Base-by-base conservation (phyloP, 2,797 vertebrate genomes). In the Phoxinus dragarum region DNA sequence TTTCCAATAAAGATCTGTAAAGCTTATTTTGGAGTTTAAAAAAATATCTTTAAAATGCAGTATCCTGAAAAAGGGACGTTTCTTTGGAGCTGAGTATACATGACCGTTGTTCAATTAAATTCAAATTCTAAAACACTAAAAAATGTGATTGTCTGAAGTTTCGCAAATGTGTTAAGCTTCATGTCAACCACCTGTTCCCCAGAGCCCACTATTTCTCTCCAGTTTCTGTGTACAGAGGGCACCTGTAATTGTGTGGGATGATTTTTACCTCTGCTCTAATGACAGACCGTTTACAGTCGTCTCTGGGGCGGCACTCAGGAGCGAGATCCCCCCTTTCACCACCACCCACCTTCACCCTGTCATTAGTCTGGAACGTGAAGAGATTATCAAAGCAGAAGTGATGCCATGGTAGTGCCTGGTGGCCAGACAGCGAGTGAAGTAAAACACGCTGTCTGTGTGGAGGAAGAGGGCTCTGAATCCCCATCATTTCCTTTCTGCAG, bases 281-380 rank as follows among this genome's bases (percentile, higher is more conserved):
- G 90, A 92, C 89, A 92, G 90, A 86, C 68, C 68, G 83, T 90
- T 90, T 86, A 88, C 89, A 82, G 81, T 87, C 80, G 84, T 90
- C 90, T 90, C 87, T 81, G 78, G 81, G 82, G 88, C 85, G 82
- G 67, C 87, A 86, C 85, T 84, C 59, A 88, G 88, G 71, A 84
- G 84, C 36, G 59, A 76, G 85, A 89, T 87, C 87, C 86, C 59
- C 84, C 86, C 86, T 81, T 80, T 86, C 64, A 83, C 77, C 71
- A 52, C 64, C 82, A 71, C 76, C 75, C 75, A 47, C 14, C 75
- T 64, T 82, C 81, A 88, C 81, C 88, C 89, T 92, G 87, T 92
- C 89, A 92, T 92, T 92, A 90, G 90, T 91, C 90, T 92, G 92
- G 88, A 89, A 91, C 88, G 61, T 80, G 82, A 84, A 80, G 86